These are phyloP conservation scores for Cyphomyrus discorhynchus DNA, from an alignment of 2,113 vertebrate genomes.

Conservation along the genomic window DNA sequence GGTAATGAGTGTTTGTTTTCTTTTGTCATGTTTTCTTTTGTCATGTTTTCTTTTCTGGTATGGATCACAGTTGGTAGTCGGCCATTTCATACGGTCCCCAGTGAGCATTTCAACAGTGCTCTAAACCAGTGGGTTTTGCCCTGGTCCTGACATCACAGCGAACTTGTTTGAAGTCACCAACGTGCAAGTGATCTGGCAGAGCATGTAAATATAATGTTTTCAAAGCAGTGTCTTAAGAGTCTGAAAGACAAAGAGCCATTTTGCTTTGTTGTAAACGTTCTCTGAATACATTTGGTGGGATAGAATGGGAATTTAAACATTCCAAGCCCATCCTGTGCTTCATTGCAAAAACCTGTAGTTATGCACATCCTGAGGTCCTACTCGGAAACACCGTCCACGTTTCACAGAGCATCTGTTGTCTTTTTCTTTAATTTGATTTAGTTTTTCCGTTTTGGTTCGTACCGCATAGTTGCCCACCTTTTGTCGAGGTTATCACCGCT, in stretches of 20 bases:
- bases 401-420: background rate
- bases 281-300: background rate
- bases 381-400: background rate
- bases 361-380: background rate
- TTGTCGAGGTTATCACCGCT: background rate
- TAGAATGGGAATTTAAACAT: background rate
- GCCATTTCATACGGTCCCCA: background rate
- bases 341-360: background rate
- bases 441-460: background rate
- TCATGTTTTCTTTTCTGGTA: background rate
- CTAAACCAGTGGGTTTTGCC: background rate
- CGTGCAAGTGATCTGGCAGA: background rate
- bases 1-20: background rate
- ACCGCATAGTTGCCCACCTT: background rate
- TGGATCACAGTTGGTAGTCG: background rate
- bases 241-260: background rate
- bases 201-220: background rate
- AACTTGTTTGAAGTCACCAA: background rate
- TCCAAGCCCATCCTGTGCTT: background rate
- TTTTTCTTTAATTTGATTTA: background rate
- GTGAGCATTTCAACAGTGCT: background rate
- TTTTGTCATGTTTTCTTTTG: background rate
- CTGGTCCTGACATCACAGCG: background rate
- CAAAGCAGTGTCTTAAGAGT: background rate
- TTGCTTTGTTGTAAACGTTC: background rate